Evolutionary conservation across 2,113 vertebrate species (phyloP), one percentile per base, ranked within the genome.

Genomic region (Crotophaga sulcirostris): DNA sequence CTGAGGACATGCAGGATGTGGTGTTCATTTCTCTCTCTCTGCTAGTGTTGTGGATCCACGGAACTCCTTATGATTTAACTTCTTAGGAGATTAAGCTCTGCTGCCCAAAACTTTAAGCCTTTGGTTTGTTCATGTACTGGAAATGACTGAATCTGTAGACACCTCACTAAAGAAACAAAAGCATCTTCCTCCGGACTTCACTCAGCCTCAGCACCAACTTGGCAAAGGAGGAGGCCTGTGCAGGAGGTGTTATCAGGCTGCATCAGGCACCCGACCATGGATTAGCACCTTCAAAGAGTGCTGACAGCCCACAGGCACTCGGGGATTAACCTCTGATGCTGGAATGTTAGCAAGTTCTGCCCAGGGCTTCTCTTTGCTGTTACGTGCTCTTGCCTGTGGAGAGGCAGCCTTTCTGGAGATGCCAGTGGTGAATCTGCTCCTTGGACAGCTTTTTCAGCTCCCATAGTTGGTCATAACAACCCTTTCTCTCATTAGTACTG

Each of bases 201-300:
- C 28, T 18, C 67, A 77, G 68, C 51, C 75, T 91, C 60, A 86
- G 56, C 73, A 52, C 40, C 49, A 59, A 31, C 15, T 21, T 64
- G 19, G 7, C 45, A 42, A 77, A 60, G 63, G 44, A 88, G 38
- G 16, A 90, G 60, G 75, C 38, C 6, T 12, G 36, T 74, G 63
- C 45, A 87, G 45, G 74, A 73, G 67, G 42, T 59, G 56, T 75
- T 86, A 54, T 4, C 52, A 82, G 69, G 23, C 78, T 82, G 36
- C 8, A 3, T 70, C 28, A 58, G 72, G 85, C 75, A 70, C 31
- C 28, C 0, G 0, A 64, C 60, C 68, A 7, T 63, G 84, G 87
- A 93, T 96, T 96, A 94, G 34, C 84, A 80, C 89, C 81, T 93
- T 75, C 78, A 59, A 58, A 63, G 20, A 18, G 75, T 49, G 63